Evolutionary conservation across 2,113 vertebrate genomes (phyloP).

Genomic region (Laticauda colubrina): DNA sequence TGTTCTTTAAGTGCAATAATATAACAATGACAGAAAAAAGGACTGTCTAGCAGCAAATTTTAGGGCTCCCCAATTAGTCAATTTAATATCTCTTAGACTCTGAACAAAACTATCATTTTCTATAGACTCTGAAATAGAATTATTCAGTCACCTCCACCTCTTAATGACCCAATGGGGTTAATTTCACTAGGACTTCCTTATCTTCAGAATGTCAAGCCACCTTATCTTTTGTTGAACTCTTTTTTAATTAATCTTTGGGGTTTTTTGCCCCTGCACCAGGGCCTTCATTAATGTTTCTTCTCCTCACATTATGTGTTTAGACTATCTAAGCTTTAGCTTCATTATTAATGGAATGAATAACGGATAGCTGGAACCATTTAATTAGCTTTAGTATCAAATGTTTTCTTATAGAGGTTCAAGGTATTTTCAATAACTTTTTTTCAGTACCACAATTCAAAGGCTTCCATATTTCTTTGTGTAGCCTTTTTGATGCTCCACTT

Average conservation of each 20-base stretch:
- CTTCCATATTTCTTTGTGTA: not conserved
- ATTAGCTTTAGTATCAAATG: not conserved
- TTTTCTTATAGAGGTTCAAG: not conserved
- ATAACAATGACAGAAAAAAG: not conserved
- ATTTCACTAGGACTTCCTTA: not conserved
- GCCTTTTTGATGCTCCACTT: not conserved
- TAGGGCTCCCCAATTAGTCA: not conserved
- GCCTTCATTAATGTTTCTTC: not conserved
- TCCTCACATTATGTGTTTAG: not conserved
- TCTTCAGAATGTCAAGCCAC: not conserved
- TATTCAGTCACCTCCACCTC: not conserved
- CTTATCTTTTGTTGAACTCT: not conserved
- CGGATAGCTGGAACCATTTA: not conserved
- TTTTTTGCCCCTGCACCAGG: not conserved
- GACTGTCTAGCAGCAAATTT: not conserved
- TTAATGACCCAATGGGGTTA: not conserved
- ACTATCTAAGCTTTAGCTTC: not conserved
- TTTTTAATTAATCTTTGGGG: not conserved
- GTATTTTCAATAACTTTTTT: not conserved
- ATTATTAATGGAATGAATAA: not conserved
- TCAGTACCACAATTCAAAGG: not conserved
- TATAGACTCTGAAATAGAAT: not conserved
- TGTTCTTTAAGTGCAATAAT: not conserved
- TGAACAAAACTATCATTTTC: not conserved
- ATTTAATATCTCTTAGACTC: not conserved